Evolutionary conservation across 2,888 invertebrate species (phyloP).

Genomic region (Parasteatoda lunata): DNA sequence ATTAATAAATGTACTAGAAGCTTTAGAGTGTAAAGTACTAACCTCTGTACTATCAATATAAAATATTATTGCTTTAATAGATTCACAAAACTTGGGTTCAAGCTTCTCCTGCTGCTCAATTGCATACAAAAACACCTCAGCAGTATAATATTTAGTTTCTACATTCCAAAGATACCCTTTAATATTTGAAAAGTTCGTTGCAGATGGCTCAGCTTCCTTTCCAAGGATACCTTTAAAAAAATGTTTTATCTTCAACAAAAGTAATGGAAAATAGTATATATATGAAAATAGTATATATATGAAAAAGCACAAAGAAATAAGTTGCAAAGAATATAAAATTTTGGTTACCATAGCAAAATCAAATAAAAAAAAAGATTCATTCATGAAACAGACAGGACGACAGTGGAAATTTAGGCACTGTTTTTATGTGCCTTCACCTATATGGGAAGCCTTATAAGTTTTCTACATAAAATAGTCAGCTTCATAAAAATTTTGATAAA

Average conservation of each 20-base stretch:
- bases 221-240: conserved; percentile 37
- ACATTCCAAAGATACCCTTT: conserved; percentile 78
- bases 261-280: background rate
- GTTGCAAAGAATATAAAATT: too few relatives aligned
- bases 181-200: background rate
- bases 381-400: too few relatives aligned
- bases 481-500: too few relatives aligned
- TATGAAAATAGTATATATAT: background rate
- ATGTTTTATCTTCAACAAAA: background rate
- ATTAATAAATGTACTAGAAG: too few relatives aligned
- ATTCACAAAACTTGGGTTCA: conserved; percentile 72
- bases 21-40: background rate
- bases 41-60: conserved; percentile 79
- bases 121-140: conserved; percentile 79
- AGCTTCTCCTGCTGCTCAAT: conserved; percentile 76
- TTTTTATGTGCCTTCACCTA: too few relatives aligned
- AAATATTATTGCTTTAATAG: conserved; percentile 80
- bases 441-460: too few relatives aligned
- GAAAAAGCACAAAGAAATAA: background rate
- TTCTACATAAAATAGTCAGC: too few relatives aligned
- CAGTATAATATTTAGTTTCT: conserved; percentile 83
- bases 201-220: conserved; percentile 15
- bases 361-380: too few relatives aligned
- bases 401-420: too few relatives aligned
- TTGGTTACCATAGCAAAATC: too few relatives aligned